phyloP scores from a whole-genome alignment of 2,888 invertebrate species.

The Acanthococcus lagerstroemiae region DNA sequence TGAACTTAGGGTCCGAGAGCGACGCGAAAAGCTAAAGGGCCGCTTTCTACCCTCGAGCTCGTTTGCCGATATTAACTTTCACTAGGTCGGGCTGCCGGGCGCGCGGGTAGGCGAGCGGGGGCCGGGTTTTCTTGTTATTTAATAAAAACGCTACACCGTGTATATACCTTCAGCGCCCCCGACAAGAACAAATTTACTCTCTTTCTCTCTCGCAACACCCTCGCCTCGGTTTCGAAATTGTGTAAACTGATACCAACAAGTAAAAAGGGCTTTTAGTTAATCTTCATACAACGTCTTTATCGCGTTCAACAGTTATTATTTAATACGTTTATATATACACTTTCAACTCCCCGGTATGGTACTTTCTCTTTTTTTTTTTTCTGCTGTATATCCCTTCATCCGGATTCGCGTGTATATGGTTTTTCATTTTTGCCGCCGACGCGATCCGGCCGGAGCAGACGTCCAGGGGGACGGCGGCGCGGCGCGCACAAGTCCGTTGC shows the following conservation, averaged over 20 bases:
- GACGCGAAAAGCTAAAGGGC: not conserved
- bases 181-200: conserved; percentile 18
- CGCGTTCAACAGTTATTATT: conserved; percentile 31
- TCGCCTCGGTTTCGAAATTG: conserved; percentile 24
- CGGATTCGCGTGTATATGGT: no score
- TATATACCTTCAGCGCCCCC: not conserved
- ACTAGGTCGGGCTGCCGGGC: conserved; percentile 5
- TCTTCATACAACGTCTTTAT: conserved; percentile 28
- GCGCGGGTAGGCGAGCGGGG: conserved; percentile 1
- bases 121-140: conserved; percentile 9
- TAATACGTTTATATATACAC: conserved; percentile 13
- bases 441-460: no score
- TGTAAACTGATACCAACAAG: conserved; percentile 16
- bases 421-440: no score
- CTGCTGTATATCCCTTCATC: not conserved
- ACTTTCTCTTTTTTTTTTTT: not conserved
- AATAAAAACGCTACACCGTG: not conserved
- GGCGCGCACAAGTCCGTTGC: no score
- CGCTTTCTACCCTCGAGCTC: not conserved
- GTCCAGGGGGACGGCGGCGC: no score
- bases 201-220: conserved; percentile 8
- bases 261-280: conserved; percentile 21
- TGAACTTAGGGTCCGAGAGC: not conserved
- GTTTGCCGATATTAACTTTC: conserved; percentile 24
- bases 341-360: not conserved